A percentile compares a stretch with the other conserved stretches of the same genome.
Evolutionary conservation across 2,113 vertebrate species (phyloP).

Genomic region (Heterotilapia buettikoferi): DNA sequence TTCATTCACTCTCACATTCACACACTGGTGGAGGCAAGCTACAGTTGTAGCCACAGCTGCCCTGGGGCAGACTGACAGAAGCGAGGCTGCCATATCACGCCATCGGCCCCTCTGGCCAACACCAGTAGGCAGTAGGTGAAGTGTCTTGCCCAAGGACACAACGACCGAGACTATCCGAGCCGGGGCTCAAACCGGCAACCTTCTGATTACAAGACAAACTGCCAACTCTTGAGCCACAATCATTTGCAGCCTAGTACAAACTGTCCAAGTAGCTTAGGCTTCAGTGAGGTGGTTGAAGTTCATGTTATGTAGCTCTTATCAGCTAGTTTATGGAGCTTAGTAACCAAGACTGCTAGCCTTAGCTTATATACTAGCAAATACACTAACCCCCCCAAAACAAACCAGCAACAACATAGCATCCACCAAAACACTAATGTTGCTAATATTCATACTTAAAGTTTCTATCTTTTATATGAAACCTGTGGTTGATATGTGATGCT

Average conservation of each 20-base stretch:
- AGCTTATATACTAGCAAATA: neutral
- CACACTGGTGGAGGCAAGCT: neutral
- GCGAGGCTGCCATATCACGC: accelerated
- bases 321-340: neutral
- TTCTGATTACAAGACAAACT: neutral
- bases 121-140: neutral
- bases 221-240: neutral
- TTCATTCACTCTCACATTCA: neutral
- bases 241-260: neutral
- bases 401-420: neutral
- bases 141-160: neutral
- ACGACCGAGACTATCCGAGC: accelerated
- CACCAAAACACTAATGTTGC: neutral
- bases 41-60: neutral
- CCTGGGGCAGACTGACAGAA: neutral
- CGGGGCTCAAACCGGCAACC: neutral
- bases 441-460: neutral
- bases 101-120: neutral
- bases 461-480: neutral
- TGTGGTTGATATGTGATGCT: neutral
- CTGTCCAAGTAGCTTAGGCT: neutral
- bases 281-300: neutral
- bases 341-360: neutral
- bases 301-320: neutral
- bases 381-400: neutral